Base-by-base conservation (phyloP, 2,888 invertebrate species). In the Andrena hattorfiana region DNA sequence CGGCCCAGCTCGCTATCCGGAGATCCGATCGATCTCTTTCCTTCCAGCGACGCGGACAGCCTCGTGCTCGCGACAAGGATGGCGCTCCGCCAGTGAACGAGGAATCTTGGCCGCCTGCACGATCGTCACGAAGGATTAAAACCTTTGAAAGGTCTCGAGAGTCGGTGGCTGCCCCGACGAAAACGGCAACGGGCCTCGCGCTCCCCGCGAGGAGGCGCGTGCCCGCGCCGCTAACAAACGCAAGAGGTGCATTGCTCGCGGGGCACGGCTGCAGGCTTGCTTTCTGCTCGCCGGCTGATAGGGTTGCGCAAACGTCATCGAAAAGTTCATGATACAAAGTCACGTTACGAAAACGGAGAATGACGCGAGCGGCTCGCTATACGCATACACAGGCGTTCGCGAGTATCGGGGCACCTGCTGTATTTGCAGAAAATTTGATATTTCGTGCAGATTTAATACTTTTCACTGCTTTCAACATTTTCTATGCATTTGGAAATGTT, bases 261-360 rank as follows among this genome's bases (percentile, higher is more conserved):
- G 42, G 42, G 42, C 42, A 64, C 59, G 60, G 67, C 60, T 28
- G 69, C 68, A 76, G 66, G 49, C 80, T 67, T 67, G 23, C 85
- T 74, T 79, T 62, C 78, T 70, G 67, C 86, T 80, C 77, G 85
- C 81, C 79, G 88, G 72, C 77, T 75, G 87, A 88, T 88, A 89
- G 89, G 66, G 77, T 93, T 93, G 89, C 91, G 92, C 92, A 92
- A 92, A 93, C 92, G 91, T 91, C 90, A 90, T 93, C 91, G 91
- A 93, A 93, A 93, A 93, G 93, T 93, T 93, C 93, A 93, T 93
- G 93, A 93, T 94, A 93, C 93, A 93, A 93, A 93, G 93, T 94
- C 93, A 93, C 89, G 92, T 89, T 89, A 89, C 88, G 89, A 89
- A 89, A 89, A 89, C 81, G 88, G 82, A 86, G 89, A 87, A 81